A percentile compares a stretch with the other conserved stretches of the same genome.
phyloP scores from a whole-genome alignment of 2,113 vertebrate genomes.

The Callithrix jacchus region DNA sequence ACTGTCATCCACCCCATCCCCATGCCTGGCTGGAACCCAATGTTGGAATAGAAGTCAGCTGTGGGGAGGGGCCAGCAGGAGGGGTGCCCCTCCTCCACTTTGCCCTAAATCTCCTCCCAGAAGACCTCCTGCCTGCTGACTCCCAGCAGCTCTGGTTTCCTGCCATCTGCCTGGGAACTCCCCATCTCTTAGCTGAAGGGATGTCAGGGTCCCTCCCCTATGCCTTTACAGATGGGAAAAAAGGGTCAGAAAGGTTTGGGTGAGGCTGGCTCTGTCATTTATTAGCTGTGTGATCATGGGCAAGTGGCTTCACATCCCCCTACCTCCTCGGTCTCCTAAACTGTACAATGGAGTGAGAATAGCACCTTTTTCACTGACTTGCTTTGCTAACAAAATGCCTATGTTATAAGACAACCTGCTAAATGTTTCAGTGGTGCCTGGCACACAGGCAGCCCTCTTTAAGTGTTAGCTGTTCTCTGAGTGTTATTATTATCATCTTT shows the following conservation, averaged over 20 bases:
- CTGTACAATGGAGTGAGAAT: neutral
- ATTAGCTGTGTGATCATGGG: neutral
- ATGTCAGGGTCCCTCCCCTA: neutral
- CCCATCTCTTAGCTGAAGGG: neutral
- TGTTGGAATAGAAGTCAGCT: neutral
- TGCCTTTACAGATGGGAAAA: neutral
- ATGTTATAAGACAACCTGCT: fast-evolving
- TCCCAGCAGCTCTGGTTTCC: neutral
- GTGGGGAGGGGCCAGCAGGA: neutral
- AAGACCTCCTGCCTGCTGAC: neutral
- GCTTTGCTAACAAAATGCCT: neutral
- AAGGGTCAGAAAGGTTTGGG: neutral
- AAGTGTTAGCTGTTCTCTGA: neutral
- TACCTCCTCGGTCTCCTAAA: neutral
- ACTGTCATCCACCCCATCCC: too few relatives aligned
- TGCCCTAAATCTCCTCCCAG: neutral
- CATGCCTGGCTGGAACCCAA: neutral
- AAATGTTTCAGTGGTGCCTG: neutral
- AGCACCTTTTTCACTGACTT: neutral
- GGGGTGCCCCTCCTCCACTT: neutral
- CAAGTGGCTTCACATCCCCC: neutral
- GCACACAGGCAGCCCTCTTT: neutral
- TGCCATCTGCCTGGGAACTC: neutral
- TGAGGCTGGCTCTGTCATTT: neutral
- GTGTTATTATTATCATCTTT: too few relatives aligned